These are phyloP conservation scores for Cyclopterus lumpus DNA, from an alignment of 2,797 vertebrate genomes.

Conservation along the genomic window DNA sequence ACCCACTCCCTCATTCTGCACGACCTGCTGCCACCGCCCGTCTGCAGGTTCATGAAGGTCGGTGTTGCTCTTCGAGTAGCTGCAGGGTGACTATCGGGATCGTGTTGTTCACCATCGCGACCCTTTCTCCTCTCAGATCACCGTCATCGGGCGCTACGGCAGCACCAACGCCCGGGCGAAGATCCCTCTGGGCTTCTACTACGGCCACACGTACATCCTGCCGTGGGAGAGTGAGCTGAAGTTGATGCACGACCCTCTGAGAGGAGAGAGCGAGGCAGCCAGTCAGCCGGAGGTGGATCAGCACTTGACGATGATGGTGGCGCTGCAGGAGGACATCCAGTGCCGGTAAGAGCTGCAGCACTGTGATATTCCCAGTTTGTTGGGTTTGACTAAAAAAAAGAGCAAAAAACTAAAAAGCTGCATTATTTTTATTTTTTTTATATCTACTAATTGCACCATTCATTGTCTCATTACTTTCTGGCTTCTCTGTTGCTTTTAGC, in stretches of 20 bases:
- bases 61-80: conserved; percentile 18
- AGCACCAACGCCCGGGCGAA: conserved; percentile 99
- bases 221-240: conserved; percentile 98
- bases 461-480: too few species aligned
- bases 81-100: too few species aligned
- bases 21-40: conserved; percentile 95
- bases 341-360: conserved; percentile 88
- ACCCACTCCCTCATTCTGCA: conserved; percentile 98
- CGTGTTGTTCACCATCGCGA: background rate
- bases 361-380: background rate
- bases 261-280: conserved; percentile 92
- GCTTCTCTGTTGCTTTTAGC: too few species aligned
- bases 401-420: too few species aligned
- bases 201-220: conserved; percentile 97
- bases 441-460: too few species aligned
- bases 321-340: conserved; percentile 97
- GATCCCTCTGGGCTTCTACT: conserved; percentile 98
- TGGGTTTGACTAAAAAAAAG: background rate
- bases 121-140: conserved; percentile 85
- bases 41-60: conserved; percentile 99
- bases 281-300: conserved; percentile 96
- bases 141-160: conserved; percentile 97
- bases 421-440: too few species aligned
- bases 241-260: conserved; percentile 94
- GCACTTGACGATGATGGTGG: conserved; percentile 97